A percentile compares a stretch with the other conserved stretches of the same genome.
Evolutionary conservation across 2,888 invertebrate species (phyloP).

Genomic region (Macrosiphum euphorbiae): DNA sequence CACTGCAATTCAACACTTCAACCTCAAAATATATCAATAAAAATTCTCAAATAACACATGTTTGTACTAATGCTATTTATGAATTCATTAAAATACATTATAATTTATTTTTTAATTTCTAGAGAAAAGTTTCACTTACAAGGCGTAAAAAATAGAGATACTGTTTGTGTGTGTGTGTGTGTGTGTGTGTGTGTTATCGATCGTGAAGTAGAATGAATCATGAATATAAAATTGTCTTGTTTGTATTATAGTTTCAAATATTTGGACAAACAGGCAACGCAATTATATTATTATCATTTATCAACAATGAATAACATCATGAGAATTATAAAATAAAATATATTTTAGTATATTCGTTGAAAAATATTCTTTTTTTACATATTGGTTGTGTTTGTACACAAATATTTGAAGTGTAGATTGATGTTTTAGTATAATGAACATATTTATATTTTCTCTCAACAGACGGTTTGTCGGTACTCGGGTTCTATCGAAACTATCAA

Average conservation of each 20-base stretch:
- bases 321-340: neutral
- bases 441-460: neutral
- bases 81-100: neutral
- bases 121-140: neutral
- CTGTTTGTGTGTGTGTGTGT: neutral
- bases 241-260: conserved; percentile 54
- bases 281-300: conserved; percentile 13
- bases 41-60: neutral
- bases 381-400: neutral
- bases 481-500: neutral
- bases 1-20: neutral
- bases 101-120: conserved; percentile 8
- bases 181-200: neutral
- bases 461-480: neutral
- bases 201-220: neutral
- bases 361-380: neutral
- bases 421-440: neutral
- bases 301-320: neutral
- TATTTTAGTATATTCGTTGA: neutral
- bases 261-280: conserved; percentile 56
- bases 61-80: conserved; percentile 7
- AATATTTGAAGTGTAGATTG: neutral
- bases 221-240: conserved; percentile 34
- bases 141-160: neutral
- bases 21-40: neutral